Percentiles rank a stretch among this genome's conserved stretches.
These are phyloP conservation scores for Orestias chungarensis DNA, from an alignment of 2,797 vertebrate genomes.

Conservation along the genomic window DNA sequence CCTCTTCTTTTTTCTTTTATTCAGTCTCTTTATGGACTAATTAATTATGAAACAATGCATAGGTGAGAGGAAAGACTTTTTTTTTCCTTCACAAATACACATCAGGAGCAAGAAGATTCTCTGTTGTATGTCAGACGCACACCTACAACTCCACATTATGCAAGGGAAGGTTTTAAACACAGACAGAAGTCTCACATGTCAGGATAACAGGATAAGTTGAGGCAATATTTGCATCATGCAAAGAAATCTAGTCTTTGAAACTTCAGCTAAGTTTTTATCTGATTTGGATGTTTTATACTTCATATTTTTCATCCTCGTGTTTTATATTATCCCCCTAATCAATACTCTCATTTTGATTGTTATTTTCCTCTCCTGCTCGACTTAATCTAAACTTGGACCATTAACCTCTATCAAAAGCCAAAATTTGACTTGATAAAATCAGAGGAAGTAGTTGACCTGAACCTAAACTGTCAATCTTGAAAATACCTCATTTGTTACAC, in stretches of 20 bases:
- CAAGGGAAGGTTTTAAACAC: conserved; percentile 39
- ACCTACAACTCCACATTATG: conserved; percentile 23
- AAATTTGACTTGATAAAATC: too few relatives aligned
- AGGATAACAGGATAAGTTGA: conserved; percentile 21
- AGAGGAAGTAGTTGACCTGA: too few relatives aligned
- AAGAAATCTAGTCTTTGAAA: neutral
- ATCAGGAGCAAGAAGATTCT: conserved; percentile 44
- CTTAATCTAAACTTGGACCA: neutral
- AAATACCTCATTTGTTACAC: too few relatives aligned
- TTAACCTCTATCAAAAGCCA: too few relatives aligned
- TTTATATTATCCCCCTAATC: neutral
- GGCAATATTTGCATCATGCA: conserved; percentile 6
- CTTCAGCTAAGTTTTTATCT: neutral
- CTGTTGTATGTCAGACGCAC: conserved; percentile 58
- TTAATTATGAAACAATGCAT: conserved; percentile 82
- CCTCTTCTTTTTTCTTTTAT: conserved; percentile 69
- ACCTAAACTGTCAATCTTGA: too few relatives aligned
- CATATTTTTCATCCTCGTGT: neutral
- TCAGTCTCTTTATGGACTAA: conserved; percentile 73
- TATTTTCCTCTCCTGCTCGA: neutral
- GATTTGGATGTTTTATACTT: neutral
- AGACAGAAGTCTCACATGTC: conserved; percentile 22
- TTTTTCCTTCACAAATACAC: conserved; percentile 46
- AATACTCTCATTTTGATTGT: neutral
- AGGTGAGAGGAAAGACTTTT: conserved; percentile 71